Conservation (phyloP, 1,140 invertebrate genomes). For the Sitobion miscanthi region DNA sequence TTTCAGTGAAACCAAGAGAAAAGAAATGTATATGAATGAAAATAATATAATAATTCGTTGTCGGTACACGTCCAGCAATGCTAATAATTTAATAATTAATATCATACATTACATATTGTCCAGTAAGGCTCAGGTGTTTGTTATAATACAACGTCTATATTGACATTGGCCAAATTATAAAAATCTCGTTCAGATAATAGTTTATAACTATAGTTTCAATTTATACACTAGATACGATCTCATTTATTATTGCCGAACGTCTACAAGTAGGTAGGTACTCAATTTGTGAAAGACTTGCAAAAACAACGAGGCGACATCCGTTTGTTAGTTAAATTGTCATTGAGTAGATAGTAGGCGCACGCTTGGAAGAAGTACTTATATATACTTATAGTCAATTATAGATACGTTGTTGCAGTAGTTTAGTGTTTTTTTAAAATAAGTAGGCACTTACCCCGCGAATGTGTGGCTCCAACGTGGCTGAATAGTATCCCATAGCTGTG, state of each 20-base stretch:
- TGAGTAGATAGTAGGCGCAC: too few species aligned
- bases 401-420: neutral
- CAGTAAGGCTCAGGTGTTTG: neutral
- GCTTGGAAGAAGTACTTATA: neutral
- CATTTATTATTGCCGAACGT: neutral
- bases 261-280: neutral
- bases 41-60: too few species aligned
- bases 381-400: too few species aligned
- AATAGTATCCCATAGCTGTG: slow-evolving; percentile 65
- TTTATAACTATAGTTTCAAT: neutral
- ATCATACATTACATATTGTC: neutral
- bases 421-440: neutral
- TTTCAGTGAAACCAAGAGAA: too few species aligned
- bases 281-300: neutral
- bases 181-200: neutral
- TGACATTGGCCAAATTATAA: neutral
- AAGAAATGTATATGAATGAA: too few species aligned
- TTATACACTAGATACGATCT: neutral
- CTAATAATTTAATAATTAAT: too few species aligned
- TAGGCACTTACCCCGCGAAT: slow-evolving; percentile 62
- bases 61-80: too few species aligned
- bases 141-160: neutral
- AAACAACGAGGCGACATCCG: neutral
- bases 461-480: slow-evolving; percentile 68
- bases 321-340: neutral